A percentile compares a stretch with the other conserved stretches of the same genome.
phyloP scores from a whole-genome alignment of 2,113 vertebrate species.

The Cisticola juncidis region DNA sequence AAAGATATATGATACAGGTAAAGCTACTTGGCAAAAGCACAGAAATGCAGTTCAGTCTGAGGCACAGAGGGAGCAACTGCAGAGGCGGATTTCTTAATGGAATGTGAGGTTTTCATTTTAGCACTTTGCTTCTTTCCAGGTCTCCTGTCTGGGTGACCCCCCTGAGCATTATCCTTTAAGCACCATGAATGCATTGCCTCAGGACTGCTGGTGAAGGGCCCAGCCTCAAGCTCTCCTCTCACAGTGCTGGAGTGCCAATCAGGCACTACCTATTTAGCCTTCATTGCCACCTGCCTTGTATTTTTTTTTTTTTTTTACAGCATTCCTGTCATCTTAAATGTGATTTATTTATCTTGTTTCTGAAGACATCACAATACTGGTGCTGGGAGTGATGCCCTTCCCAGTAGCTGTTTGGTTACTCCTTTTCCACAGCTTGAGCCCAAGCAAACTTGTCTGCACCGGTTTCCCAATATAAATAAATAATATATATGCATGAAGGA shows the following conservation, averaged over 20 bases:
- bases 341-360: not conserved
- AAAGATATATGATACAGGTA: not conserved
- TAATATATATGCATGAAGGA: not conserved
- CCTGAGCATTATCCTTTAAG: not conserved
- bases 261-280: not conserved
- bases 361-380: not conserved
- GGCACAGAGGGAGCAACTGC: not conserved
- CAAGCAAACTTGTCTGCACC: not conserved
- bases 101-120: not conserved
- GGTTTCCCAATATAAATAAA: not conserved
- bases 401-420: not conserved
- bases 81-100: not conserved
- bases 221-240: not conserved
- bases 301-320: not conserved
- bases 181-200: not conserved
- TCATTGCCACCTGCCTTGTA: not conserved
- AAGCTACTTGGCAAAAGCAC: constrained; percentile 26
- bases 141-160: not conserved
- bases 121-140: not conserved
- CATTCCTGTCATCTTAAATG: not conserved
- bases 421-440: not conserved
- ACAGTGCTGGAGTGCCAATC: not conserved
- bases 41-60: constrained; percentile 3
- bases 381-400: not conserved
- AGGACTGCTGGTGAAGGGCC: not conserved